A percentile compares a stretch with the other conserved stretches of the same genome.
phyloP scores from a whole-genome alignment of 2,113 vertebrate genomes.

The Xyrauchen texanus region DNA sequence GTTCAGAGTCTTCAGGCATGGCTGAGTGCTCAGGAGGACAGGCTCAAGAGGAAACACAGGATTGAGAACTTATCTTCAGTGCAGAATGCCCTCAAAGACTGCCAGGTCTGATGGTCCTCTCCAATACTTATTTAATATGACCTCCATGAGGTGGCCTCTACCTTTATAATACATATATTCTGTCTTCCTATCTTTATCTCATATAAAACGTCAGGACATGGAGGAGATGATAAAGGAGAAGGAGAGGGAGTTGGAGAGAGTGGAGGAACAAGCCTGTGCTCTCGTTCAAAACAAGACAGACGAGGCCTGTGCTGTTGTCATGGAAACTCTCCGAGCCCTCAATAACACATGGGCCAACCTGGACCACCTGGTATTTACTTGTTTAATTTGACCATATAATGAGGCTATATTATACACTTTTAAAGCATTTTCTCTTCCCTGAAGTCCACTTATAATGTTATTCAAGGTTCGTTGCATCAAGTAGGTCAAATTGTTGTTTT shows the following conservation, averaged over 20 bases:
- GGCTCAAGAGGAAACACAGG: constrained; percentile 80
- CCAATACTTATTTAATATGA: constrained; percentile 10
- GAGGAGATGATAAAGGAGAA: constrained; percentile 87
- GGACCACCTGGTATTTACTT: constrained; percentile 82
- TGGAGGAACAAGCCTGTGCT: constrained; percentile 87
- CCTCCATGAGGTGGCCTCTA: neutral
- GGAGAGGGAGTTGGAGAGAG: constrained; percentile 88
- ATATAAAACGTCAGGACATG: constrained; percentile 79
- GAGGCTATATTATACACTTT: too few species aligned
- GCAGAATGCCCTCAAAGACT: constrained; percentile 89
- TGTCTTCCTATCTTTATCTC: constrained; percentile 11
- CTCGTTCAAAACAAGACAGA: constrained; percentile 91
- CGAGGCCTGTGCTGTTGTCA: constrained; percentile 81
- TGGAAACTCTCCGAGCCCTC: constrained; percentile 81
- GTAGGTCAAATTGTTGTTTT: too few species aligned
- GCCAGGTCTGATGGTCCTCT: constrained; percentile 76
- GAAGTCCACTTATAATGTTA: too few species aligned
- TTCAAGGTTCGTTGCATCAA: too few species aligned
- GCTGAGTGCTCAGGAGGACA: constrained; percentile 85
- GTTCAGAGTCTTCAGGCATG: constrained; percentile 85
- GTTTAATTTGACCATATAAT: neutral
- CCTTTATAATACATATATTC: neutral
- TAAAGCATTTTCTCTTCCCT: too few species aligned
- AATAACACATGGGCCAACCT: constrained; percentile 88
- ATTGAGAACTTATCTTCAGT: constrained; percentile 91